Evolutionary conservation across 2,888 invertebrate species (phyloP).

Genomic region (Lasiommata megera): DNA sequence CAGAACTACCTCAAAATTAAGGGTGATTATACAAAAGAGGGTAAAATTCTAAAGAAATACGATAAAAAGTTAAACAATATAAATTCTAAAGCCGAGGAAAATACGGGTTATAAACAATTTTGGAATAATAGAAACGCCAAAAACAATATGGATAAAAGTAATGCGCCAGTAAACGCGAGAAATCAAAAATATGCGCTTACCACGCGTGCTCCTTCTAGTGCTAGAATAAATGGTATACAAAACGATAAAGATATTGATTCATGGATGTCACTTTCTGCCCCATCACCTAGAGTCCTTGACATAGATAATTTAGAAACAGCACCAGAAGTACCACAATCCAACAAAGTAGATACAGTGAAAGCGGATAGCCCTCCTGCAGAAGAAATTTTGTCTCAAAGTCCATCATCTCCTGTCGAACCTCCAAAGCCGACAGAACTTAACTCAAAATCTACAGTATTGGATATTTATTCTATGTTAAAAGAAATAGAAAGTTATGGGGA

Average conservation of each 20-base stretch:
- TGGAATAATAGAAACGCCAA: constrained; percentile 60
- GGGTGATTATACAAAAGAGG: constrained; percentile 51
- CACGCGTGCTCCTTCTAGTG: constrained; percentile 55
- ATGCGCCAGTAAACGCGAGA: constrained; percentile 43
- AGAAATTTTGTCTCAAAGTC: constrained; percentile 22
- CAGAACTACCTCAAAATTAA: constrained; percentile 74
- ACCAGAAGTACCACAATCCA: constrained; percentile 24
- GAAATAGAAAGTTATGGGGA: constrained; percentile 75
- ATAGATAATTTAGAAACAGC: constrained; percentile 39
- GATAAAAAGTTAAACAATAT: constrained; percentile 54
- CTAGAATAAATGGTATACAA: constrained; percentile 66
- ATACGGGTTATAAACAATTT: constrained; percentile 47
- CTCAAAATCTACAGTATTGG: constrained; percentile 65
- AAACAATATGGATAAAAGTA: constrained; percentile 39
- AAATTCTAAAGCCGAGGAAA: constrained; percentile 45
- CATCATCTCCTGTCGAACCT: constrained; percentile 30
- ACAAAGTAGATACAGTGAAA: constrained; percentile 3
- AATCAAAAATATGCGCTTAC: constrained; percentile 56
- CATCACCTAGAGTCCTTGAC: constrained; percentile 58
- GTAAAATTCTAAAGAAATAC: constrained; percentile 50
- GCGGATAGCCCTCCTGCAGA: constrained; percentile 2
- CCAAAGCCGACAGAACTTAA: constrained; percentile 50
- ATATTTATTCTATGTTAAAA: constrained; percentile 76
- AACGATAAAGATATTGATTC: constrained; percentile 75
- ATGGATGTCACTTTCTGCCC: constrained; percentile 73